These are phyloP conservation scores for Augochlora pura DNA, from an alignment of 1,140 invertebrate genomes.

Conservation along the genomic window DNA sequence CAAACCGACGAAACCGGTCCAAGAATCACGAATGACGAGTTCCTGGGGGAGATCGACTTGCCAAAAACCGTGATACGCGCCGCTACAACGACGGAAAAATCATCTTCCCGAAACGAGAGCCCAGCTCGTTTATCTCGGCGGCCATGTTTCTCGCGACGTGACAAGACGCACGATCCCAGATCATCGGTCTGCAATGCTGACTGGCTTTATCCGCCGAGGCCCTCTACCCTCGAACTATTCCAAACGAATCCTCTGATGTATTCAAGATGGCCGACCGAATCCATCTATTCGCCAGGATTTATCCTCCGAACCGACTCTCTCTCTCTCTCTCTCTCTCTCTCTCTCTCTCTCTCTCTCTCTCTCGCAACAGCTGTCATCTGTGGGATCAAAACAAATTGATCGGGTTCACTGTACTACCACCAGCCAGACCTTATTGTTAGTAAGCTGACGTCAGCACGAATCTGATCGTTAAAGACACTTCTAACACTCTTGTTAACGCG, in stretches of 20 bases:
- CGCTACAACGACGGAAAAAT: slow-evolving; percentile 12
- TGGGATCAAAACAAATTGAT: no score
- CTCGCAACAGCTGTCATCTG: no score
- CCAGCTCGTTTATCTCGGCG: slow-evolving; percentile 1
- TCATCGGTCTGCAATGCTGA: not conserved
- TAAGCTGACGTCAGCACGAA: no score
- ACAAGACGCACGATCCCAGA: not conserved
- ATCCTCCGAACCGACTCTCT: no score
- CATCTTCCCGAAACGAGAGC: slow-evolving; percentile 6
- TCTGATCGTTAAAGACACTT: no score
- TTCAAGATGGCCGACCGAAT: not conserved
- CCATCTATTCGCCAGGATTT: no score
- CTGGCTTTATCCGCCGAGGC: not conserved
- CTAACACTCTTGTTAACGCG: no score
- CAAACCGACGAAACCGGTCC: slow-evolving; percentile 43
- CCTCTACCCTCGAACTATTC: not conserved
- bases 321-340: no score
- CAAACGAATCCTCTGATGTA: not conserved
- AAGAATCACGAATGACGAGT: slow-evolving; percentile 42
- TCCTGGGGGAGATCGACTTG: slow-evolving; percentile 24
- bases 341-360: no score
- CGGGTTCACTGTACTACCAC: no score
- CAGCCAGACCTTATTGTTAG: no score
- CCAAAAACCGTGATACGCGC: slow-evolving; percentile 41
- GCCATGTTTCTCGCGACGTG: slow-evolving; percentile 18